Conservation (phyloP, 2,113 vertebrate species). For the Galeopterus variegatus region DNA sequence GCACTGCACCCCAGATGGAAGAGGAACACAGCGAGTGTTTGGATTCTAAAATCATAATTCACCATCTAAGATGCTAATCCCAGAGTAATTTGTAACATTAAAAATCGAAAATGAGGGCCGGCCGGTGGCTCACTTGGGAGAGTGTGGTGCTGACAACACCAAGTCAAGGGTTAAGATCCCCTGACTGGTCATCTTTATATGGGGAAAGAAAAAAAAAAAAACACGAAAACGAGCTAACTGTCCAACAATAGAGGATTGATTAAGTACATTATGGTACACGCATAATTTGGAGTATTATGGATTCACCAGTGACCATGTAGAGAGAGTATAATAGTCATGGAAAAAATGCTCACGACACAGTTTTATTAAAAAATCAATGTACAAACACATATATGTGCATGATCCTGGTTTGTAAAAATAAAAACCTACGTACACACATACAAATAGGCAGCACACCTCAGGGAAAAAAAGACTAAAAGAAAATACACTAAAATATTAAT, state of each 20-base stretch:
- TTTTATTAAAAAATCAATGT: slow-evolving; percentile 1
- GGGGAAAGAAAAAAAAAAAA: neutral
- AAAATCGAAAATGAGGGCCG: neutral
- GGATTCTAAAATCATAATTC: neutral
- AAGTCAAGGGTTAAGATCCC: too few relatives aligned
- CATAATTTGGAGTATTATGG: neutral
- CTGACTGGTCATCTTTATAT: too few relatives aligned
- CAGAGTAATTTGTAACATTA: neutral
- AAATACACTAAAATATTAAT: neutral
- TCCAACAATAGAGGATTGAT: neutral
- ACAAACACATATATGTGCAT: too few relatives aligned
- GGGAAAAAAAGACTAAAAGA: neutral
- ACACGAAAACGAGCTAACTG: neutral
- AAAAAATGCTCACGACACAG: neutral
- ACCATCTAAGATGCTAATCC: neutral
- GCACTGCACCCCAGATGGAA: accelerated
- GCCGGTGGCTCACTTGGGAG: neutral
- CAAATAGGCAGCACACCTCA: neutral
- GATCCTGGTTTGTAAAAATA: neutral
- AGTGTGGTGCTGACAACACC: neutral
- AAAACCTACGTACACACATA: neutral
- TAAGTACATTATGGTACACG: neutral
- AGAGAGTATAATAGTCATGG: neutral
- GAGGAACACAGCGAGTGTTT: neutral
- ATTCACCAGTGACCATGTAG: neutral